Evolutionary conservation across 2,888 invertebrate species (phyloP).

Genomic region (Drosophila neotestacea): DNA sequence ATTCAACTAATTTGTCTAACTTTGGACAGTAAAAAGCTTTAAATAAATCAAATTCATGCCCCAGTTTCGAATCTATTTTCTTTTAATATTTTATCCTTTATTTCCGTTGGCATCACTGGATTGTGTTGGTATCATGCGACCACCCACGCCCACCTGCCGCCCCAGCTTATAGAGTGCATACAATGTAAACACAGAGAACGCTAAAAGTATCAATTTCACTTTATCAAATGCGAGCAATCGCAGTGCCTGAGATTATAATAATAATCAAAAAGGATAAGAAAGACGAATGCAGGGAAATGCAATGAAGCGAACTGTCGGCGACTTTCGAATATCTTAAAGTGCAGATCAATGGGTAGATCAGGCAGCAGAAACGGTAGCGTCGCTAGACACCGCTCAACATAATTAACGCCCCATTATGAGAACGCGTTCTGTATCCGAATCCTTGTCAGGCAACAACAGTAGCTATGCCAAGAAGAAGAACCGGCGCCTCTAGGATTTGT

Average conservation of each 20-base stretch:
- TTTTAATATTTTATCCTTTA: too few species aligned
- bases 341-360: slow-evolving; percentile 40
- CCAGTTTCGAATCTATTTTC: too few species aligned
- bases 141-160: slow-evolving; percentile 60
- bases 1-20: too few species aligned
- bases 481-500: slow-evolving; percentile 74
- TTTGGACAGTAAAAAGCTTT: too few species aligned
- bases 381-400: slow-evolving; percentile 51
- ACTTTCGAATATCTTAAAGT: slow-evolving; percentile 60
- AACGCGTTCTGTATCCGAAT: slow-evolving; percentile 39
- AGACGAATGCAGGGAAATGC: slow-evolving; percentile 48
- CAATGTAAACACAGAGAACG: slow-evolving; percentile 8
- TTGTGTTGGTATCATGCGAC: slow-evolving; percentile 27
- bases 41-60: too few species aligned
- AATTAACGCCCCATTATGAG: slow-evolving; percentile 74
- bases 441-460: slow-evolving; percentile 32
- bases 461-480: slow-evolving; percentile 8
- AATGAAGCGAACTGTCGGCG: slow-evolving; percentile 56
- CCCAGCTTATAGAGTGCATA: slow-evolving; percentile 6
- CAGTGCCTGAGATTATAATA: slow-evolving; percentile 63
- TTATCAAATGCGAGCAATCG: slow-evolving; percentile 70
- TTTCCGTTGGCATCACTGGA: too few species aligned
- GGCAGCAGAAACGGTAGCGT: slow-evolving; percentile 15
- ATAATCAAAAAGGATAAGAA: slow-evolving; percentile 66
- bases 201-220: slow-evolving; percentile 72